Evolutionary conservation across 2,113 vertebrate genomes (phyloP), one percentile per base, ranked within the genome.

Genomic region (Eublepharis macularius): DNA sequence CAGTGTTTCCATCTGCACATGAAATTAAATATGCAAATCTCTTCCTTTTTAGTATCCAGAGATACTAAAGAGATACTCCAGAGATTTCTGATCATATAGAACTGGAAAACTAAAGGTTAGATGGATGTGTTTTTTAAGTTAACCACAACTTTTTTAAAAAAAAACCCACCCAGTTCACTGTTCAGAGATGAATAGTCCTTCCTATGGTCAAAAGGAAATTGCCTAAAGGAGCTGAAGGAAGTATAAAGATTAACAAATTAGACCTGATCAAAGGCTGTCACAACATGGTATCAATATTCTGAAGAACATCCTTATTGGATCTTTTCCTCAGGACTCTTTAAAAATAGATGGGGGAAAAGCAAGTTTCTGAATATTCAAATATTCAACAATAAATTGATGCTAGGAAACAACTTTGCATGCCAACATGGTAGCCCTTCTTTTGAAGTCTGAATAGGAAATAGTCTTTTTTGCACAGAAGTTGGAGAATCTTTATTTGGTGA

Each of bases 201-300:
- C 80, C 11, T 66, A 29, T 1, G 9, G 32, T 76, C 0, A 0
- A 63, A 88, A 82, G 63, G 74, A 89, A 85, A 74, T 36, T 49
- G 84, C 86, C 84, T 66, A 63, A 92, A 87, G 72, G 41, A 80
- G 70, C n/a, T 72, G 12, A 26, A 76, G 47, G 73, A 89, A 85
- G 34, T 83, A 57, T 3, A 4, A 73, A 87, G 76, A 84, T 81
- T 81, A 85, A 87, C 6, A 85, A 87, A 82, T 88, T 76, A 73
- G 54, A 74, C 69, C 77, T 57, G 76, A 89, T 89, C 87, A 85
- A 89, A 89, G 41, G 36, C 21, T 81, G 83, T 49, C 69, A 51
- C 54, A 82, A 76, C 63, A 86, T 4, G 1, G 36, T 14, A 81
- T 19, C 76, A 87, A 83, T 16, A 73, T 82, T 88, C 68, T 80